These are phyloP conservation scores for Chirona hameri DNA, from an alignment of 2,888 invertebrate species.

Conservation along the genomic window DNA sequence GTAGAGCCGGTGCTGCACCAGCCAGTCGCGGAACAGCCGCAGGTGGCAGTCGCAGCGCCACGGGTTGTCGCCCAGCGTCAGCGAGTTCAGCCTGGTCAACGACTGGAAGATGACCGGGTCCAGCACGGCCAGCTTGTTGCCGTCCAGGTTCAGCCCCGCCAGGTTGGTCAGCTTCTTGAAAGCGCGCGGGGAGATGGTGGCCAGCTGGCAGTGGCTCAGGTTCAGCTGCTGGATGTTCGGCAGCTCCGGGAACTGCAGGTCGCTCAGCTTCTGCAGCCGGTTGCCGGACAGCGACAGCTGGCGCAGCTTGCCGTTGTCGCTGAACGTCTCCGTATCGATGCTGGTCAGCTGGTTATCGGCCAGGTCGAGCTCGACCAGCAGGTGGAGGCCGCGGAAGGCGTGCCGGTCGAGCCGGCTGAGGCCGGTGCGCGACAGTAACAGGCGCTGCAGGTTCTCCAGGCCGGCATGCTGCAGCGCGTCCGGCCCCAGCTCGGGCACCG, in stretches of 20 bases:
- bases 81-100: constrained; percentile 71
- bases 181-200: constrained; percentile 69
- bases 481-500: constrained; percentile 66
- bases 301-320: constrained; percentile 74
- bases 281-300: constrained; percentile 76
- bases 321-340: constrained; percentile 72
- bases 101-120: constrained; percentile 66
- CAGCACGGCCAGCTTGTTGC: constrained; percentile 70
- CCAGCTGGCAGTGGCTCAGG: constrained; percentile 72
- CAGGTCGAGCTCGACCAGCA: constrained; percentile 80
- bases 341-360: constrained; percentile 66
- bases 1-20: constrained; percentile 70
- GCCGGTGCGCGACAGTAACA: constrained; percentile 72
- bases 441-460: constrained; percentile 76
- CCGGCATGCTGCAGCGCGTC: constrained; percentile 52
- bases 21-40: constrained; percentile 78
- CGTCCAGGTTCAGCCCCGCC: constrained; percentile 58
- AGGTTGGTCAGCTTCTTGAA: constrained; percentile 60
- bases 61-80: constrained; percentile 77
- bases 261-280: constrained; percentile 66
- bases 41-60: constrained; percentile 88
- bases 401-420: constrained; percentile 72
- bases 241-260: constrained; percentile 75
- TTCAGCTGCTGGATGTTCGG: constrained; percentile 76
- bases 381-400: constrained; percentile 80